Evolutionary conservation across 2,113 vertebrate genomes (phyloP), one percentile per base, ranked within the genome.

Genomic region (Thinocorus orbignyianus): DNA sequence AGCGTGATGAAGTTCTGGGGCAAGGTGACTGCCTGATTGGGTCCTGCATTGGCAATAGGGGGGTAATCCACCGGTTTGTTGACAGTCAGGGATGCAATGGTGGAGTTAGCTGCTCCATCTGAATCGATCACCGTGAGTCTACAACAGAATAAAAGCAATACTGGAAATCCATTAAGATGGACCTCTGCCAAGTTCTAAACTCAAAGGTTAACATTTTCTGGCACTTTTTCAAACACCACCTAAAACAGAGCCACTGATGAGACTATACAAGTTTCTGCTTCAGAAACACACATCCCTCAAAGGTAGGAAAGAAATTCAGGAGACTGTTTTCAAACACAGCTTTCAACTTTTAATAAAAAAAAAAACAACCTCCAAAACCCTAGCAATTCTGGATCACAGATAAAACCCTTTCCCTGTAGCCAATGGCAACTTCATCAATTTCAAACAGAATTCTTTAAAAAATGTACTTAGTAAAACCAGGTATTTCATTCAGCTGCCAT

Each of bases 71-170:
- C 94, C 30, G 96, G 93, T 25, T 73, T 96, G 91, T 28, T 96
- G 72, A 98, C 97, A 44, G 81, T 97, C 70, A 98, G 93, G 77
- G 73, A 96, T 13, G 98, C 98, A 22, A 86, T 88, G 30, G 98
- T 97, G 6, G 98, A 98, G 88, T 98, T 97, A 23, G 94, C 87
- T 33, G 96, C 97, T 73, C 98, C 98, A 60, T 98, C 98, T 7
- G 98, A 98, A 96, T 98, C 98, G 60, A 96, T 96, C 37, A 99
- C 98, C 1, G 98, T 99, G 82, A 99, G 92, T 68, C 98, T 99
- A 71, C n/a, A 88, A 71, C 12, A 93, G 66, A 44, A 81, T 74
- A 82, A 95, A 81, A 93, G 31, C 20, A 85, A 9, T 30, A 55
- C 18, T 5, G 19, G 46, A 61, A 88, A 81, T 46, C 33, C 54